Conservation (phyloP, 2,797 vertebrate species). For the Sebastes aleutianus region DNA sequence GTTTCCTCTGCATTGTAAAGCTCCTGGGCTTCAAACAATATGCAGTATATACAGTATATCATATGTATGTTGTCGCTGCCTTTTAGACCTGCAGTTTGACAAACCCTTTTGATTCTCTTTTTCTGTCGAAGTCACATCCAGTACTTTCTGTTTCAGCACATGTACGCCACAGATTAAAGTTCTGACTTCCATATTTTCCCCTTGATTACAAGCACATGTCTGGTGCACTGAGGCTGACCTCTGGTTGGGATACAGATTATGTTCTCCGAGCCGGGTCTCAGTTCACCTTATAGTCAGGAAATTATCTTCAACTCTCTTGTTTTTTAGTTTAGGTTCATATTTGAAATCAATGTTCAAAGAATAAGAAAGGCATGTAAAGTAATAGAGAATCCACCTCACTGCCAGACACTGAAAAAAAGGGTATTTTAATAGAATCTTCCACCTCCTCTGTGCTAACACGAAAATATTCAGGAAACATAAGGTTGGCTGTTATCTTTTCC, state of each 20-base stretch:
- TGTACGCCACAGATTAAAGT: constrained; percentile 38
- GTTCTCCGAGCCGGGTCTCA: constrained; percentile 15
- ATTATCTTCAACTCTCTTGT: constrained; percentile 22
- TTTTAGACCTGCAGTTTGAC: neutral
- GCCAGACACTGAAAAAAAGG: neutral
- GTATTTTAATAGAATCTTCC: constrained; percentile 21
- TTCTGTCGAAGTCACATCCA: constrained; percentile 1
- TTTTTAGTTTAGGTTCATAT: constrained; percentile 16
- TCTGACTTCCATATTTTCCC: constrained; percentile 51
- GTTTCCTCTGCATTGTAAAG: constrained; percentile 47
- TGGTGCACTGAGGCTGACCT: constrained; percentile 50
- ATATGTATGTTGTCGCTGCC: neutral
- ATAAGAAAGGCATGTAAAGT: neutral
- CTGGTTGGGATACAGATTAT: constrained; percentile 36
- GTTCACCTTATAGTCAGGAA: constrained; percentile 29
- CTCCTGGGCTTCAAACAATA: constrained; percentile 28
- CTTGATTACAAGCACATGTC: constrained; percentile 62
- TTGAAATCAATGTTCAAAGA: constrained; percentile 19
- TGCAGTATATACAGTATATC: neutral
- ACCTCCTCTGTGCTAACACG: constrained; percentile 20
- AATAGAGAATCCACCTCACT: neutral
- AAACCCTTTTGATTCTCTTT: constrained; percentile 20
- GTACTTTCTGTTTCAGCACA: constrained; percentile 16
- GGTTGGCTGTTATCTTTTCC: constrained; percentile 33
- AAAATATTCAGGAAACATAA: constrained; percentile 18